A percentile compares a stretch with the other conserved stretches of the same genome.
These are phyloP conservation scores for Camponotus vicinus DNA, from an alignment of 1,140 invertebrate species.

Conservation along the genomic window DNA sequence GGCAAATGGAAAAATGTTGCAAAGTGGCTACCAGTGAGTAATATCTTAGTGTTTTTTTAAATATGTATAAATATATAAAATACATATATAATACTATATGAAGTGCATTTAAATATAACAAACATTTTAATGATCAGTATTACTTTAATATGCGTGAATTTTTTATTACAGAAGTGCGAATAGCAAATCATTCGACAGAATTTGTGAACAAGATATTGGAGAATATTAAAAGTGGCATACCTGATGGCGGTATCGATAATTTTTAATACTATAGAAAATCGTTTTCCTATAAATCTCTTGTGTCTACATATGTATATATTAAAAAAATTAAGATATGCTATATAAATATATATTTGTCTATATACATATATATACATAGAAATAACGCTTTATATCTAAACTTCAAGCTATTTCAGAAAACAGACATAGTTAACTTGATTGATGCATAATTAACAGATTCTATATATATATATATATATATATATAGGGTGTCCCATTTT, in stretches of 20 bases:
- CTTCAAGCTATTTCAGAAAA: constrained; percentile 20
- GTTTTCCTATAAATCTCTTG: constrained; percentile 55
- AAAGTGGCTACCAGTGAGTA: constrained; percentile 89
- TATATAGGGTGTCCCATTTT: neutral
- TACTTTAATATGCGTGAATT: constrained; percentile 31
- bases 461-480: neutral
- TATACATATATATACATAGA: constrained; percentile 31
- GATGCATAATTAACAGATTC: constrained; percentile 40
- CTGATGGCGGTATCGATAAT: constrained; percentile 90
- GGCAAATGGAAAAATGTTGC: constrained; percentile 89
- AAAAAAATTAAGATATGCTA: constrained; percentile 6
- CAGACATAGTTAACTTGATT: constrained; percentile 42
- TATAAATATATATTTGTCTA: constrained; percentile 32
- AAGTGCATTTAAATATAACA: neutral
- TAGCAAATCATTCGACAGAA: constrained; percentile 94
- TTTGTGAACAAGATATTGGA: constrained; percentile 95
- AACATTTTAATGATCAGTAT: neutral
- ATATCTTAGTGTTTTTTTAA: constrained; percentile 34
- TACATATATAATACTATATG: neutral
- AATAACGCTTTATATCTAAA: constrained; percentile 47
- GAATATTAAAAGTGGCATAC: constrained; percentile 90
- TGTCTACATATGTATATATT: constrained; percentile 51
- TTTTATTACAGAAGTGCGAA: constrained; percentile 89
- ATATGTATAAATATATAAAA: neutral
- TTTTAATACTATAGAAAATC: constrained; percentile 79